Base-by-base conservation (phyloP, 2,113 vertebrate species). In the Strix uralensis region DNA sequence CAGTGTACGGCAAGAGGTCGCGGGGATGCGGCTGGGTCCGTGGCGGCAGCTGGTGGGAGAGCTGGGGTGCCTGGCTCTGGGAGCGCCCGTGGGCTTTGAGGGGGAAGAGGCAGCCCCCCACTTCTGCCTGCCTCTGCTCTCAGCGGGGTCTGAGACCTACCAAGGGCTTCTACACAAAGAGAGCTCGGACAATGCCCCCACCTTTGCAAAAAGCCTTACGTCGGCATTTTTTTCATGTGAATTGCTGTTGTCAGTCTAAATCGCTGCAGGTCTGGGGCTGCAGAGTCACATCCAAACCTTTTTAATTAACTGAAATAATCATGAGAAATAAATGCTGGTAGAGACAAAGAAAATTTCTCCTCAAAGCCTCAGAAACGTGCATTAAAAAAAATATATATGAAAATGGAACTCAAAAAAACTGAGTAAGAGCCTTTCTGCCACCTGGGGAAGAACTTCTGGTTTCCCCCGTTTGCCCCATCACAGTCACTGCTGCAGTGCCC, bases 61-160 rank as follows among this genome's bases (percentile, higher is more conserved):
- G 34, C 21, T 2, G 1, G 7, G 27, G 11, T 11, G 0, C 6
- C 10, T 3, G 6, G 42, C 27, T 83, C 38, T 57, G 30, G 44
- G 42, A 57, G 26, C 3, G 0, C 22, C 22, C 4, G 1, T 0
- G 0, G 10, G 32, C 32, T 61, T 19, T 4, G 17, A 40, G 6
- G 8, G 7, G 32, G 12, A 90, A 71, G 51, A 44, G 54, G 42
- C 22, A 66, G 22, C 12, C 22, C 49, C 15, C 20, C 1, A 2
- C 47, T 77, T 27, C 55, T 47, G 40, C 62, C 10, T 7, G 42
- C 34, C 58, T 58, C 16, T 2, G 27, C 34, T 86, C 52, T 44
- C 58, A 47, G 3, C 9, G 13, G 4, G 22, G 23, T 7, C 57
- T 1, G 5, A 75, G 13, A 54, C 8, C 42, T 61, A 14, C 15